phyloP scores from a whole-genome alignment of 2,113 vertebrate genomes.

The Sinosuthora webbiana region DNA sequence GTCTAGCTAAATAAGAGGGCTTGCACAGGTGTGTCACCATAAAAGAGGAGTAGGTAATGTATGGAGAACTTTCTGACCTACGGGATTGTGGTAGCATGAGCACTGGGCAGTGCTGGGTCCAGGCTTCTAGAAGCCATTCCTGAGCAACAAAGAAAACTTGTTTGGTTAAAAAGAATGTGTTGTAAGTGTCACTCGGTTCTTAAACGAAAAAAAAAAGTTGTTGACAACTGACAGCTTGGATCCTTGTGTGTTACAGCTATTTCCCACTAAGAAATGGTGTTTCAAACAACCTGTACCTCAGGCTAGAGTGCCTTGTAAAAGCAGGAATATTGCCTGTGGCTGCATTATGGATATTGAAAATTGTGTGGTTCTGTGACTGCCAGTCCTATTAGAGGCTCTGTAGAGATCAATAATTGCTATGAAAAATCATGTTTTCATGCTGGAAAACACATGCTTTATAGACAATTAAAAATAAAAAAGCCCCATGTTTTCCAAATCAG shows the following conservation, averaged over 20 bases:
- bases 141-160: neutral
- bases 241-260: neutral
- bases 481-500: neutral
- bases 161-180: neutral
- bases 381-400: neutral
- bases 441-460: neutral
- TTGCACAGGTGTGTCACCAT: neutral
- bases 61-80: neutral
- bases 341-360: neutral
- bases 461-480: neutral
- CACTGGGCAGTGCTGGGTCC: neutral
- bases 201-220: neutral
- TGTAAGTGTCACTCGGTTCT: neutral
- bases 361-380: neutral
- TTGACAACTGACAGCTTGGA: neutral
- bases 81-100: neutral
- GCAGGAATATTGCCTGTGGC: neutral
- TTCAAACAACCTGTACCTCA: neutral
- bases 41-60: neutral
- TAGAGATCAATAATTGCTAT: neutral
- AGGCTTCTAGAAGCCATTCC: neutral
- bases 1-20: neutral
- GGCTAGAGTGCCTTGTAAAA: neutral
- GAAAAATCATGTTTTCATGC: neutral
- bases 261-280: neutral